A percentile compares a stretch with the other conserved stretches of the same genome.
These are phyloP conservation scores for Zelostemma sp. DNA, from an alignment of 1,140 invertebrate genomes.

Conservation along the genomic window DNA sequence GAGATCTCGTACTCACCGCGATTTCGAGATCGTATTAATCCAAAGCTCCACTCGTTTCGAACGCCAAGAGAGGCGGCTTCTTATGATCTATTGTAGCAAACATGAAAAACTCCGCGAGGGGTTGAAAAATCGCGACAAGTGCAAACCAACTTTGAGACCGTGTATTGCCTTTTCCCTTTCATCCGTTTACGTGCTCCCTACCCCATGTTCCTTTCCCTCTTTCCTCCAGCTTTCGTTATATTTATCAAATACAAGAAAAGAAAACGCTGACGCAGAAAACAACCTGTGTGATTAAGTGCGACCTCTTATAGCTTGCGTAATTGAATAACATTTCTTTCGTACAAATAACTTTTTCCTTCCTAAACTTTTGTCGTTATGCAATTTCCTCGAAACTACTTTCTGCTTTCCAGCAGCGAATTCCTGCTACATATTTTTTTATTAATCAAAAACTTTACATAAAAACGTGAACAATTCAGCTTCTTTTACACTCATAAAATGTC, in stretches of 20 bases:
- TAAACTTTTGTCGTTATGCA: not conserved
- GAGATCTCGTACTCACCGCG: constrained; percentile 1
- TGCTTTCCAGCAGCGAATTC: constrained; percentile 12
- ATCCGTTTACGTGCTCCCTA: not conserved
- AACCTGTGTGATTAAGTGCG: not conserved
- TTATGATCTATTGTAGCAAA: constrained; percentile 47
- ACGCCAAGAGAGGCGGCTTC: constrained; percentile 22
- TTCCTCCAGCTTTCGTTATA: constrained; percentile 8
- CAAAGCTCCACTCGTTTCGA: not conserved
- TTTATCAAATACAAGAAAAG: constrained; percentile 4
- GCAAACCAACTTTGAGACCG: constrained; percentile 10
- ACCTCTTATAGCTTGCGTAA: too few relatives aligned
- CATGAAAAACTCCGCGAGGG: constrained; percentile 37
- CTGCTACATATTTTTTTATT: too few relatives aligned
- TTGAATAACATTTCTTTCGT: constrained; percentile 7
- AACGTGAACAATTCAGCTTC: too few relatives aligned
- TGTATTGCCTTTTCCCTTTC: constrained; percentile 1
- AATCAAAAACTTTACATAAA: too few relatives aligned
- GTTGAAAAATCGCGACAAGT: not conserved
- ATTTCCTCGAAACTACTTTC: too few relatives aligned
- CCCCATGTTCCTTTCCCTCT: not conserved
- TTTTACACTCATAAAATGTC: too few relatives aligned
- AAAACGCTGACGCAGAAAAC: constrained; percentile 7
- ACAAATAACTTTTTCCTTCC: constrained; percentile 10
- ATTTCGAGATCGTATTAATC: constrained; percentile 19